Evolutionary conservation across 2,113 vertebrate genomes (phyloP), one percentile per base, ranked within the genome.

Genomic region (Microcebus tavaratra): DNA sequence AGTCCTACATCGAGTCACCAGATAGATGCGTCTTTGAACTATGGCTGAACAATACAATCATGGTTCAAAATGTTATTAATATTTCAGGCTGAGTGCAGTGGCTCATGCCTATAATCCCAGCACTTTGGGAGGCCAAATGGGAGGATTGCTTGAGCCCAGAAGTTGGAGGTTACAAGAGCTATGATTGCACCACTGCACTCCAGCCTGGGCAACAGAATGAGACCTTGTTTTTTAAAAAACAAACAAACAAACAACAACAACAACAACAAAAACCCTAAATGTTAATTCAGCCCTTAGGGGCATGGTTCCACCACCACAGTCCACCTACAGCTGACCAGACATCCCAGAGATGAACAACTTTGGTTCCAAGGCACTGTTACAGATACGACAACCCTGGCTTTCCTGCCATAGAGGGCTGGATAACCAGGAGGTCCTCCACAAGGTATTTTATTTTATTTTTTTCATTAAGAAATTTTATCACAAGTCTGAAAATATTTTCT

Each of bases 401-500:
- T 29, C 48, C 68, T 68, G 3, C n/a, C 29, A 8, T 18, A 29
- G 31, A 48, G 31, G n/a, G 34, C 45, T 73, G n/a, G 29, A 50
- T 95, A 53, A 53, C 27, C 76, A 61, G 55, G 31, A 50, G 2
- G 8, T 25, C 31, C 50, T 86, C 39, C 12, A 39, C 67, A 65
- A 90, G 29, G 14, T 70, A 7, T 59, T 61, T 61, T 61, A 1
- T 61, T 61, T 61, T 61, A 27, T 61, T 61, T 59, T 48, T 48
- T 48, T 48, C 29, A 72, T 93, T 89, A 88, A 57, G 42, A 70
- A 59, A 20, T 75, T 75, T 95, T 88, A 53, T 92, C 6, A 18
- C 92, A 75, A 76, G 59, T 73, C 42, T 92, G 88, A 93, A 91
- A 93, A 50, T 80, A 78, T 91, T 96, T 93, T 91, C 48, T 94